These are phyloP conservation scores for Eupithecia centaureata DNA, from an alignment of 2,888 invertebrate species.

Conservation along the genomic window DNA sequence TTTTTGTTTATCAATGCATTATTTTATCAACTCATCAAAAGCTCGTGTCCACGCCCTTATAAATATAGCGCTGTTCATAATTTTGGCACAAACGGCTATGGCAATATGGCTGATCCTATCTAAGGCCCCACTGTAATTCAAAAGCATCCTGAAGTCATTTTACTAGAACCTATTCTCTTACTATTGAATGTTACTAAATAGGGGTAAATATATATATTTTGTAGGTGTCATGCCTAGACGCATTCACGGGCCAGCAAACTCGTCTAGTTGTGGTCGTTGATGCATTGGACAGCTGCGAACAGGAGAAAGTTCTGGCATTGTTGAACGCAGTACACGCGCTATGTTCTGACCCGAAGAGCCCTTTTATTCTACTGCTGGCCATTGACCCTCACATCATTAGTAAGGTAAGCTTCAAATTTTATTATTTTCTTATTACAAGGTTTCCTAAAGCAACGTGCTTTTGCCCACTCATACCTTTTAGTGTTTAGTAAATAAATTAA, in stretches of 20 bases:
- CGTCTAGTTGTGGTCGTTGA: slow-evolving; percentile 97
- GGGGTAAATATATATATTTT: too few species aligned
- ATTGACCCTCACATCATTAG: slow-evolving; percentile 99
- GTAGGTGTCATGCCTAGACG: slow-evolving; percentile 95
- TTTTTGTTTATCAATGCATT: too few species aligned
- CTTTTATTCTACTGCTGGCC: slow-evolving; percentile 97
- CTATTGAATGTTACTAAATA: too few species aligned
- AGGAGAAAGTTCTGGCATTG: slow-evolving; percentile 96
- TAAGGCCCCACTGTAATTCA: background rate
- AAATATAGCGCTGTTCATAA: too few species aligned
- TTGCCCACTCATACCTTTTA: background rate
- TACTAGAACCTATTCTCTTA: too few species aligned
- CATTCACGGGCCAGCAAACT: slow-evolving; percentile 96
- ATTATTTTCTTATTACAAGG: background rate
- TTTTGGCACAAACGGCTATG: too few species aligned
- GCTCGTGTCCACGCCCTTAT: too few species aligned
- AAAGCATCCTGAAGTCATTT: background rate
- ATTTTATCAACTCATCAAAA: too few species aligned
- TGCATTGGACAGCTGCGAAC: slow-evolving; percentile 98
- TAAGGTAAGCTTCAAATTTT: slow-evolving; percentile 85
- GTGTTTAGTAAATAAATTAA: background rate
- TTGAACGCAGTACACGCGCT: slow-evolving; percentile 97
- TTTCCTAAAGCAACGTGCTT: background rate
- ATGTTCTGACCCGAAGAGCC: slow-evolving; percentile 96
- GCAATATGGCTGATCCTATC: background rate